Evolutionary conservation across 2,113 vertebrate genomes (phyloP), one percentile per base, ranked within the genome.

Genomic region (Onychostruthus taczanowskii): DNA sequence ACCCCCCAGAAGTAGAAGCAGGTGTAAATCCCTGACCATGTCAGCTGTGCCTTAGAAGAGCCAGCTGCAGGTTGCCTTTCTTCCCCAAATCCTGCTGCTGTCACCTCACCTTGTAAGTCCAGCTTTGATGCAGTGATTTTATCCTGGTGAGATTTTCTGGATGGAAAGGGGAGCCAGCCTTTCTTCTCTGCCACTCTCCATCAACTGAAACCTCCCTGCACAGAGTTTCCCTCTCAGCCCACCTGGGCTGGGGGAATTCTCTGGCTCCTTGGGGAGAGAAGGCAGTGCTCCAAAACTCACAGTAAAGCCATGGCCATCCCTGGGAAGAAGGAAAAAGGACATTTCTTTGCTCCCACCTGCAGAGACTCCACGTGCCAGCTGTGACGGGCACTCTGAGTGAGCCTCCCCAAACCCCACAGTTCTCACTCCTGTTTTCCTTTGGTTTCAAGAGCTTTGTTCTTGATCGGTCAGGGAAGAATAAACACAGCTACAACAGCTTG

Each of bases 291-390:
- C 52, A 67, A 44, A 78, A 39, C 50, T n/a, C 55, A 28, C 24
- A 28, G 27, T 4, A 37, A 86, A 79, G 10, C 35, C 62, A 6
- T n/a, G 33, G 7, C 16, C 37, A 55, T 7, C 43, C 20, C 52
- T 58, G 35, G 59, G 28, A 53, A 64, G 46, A 20, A 76, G 37
- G 28, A 3, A 31, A 20, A 78, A 50, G 7, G 56, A 14, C 39
- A 14, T 3, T 87, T 49, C 12, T 47, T 53, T 49, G 47, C 21
- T 81, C 10, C 47, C 33, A n/a, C 49, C 50, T 81, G 56, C 43
- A 47, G 39, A 44, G 13, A 12, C 15, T 61, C 44, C 44, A 20
- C 0, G 0, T 35, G 26, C n/a, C 39, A 35, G n/a, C 15, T 20
- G n/a, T 11, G 43, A 12, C 46, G 58, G n/a, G 41, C 7, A 11